Percentiles rank a stretch among this genome's conserved stretches.
Conservation (phyloP, 2,113 vertebrate species). For the Mus pahari region DNA sequence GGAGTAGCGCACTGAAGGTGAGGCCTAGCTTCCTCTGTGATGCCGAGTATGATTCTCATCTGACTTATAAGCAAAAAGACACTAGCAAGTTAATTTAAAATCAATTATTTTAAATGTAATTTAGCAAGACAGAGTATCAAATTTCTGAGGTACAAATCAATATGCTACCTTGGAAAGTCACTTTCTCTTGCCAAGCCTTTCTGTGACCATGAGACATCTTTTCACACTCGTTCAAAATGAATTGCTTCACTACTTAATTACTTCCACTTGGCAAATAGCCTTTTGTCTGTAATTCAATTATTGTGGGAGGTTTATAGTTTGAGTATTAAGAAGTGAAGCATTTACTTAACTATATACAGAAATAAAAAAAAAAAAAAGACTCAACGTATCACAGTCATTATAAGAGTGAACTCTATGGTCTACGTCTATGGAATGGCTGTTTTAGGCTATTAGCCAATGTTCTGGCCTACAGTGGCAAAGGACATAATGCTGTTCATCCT, state of each 20-base stretch:
- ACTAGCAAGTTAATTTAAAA: constrained; percentile 59
- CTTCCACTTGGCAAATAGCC: constrained; percentile 44
- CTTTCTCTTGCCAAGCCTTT: constrained; percentile 62
- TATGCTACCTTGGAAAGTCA: constrained; percentile 61
- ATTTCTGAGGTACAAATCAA: constrained; percentile 55
- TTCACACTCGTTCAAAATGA: constrained; percentile 74
- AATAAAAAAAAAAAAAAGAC: constrained; percentile 66
- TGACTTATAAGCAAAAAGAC: constrained; percentile 60
- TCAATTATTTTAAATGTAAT: constrained; percentile 64
- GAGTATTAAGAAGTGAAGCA: constrained; percentile 67
- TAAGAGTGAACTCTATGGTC: constrained; percentile 22
- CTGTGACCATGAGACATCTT: constrained; percentile 55
- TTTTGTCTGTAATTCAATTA: constrained; percentile 70
- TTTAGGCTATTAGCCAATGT: neutral
- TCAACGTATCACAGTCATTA: constrained; percentile 20
- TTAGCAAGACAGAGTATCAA: constrained; percentile 52
- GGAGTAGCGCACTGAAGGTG: neutral
- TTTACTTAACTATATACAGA: constrained; percentile 45
- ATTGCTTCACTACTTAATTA: constrained; percentile 71
- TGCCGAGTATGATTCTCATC: constrained; percentile 27
- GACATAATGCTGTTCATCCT: neutral
- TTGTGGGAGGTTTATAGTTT: constrained; percentile 32
- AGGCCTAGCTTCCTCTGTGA: neutral
- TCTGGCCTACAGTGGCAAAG: neutral
- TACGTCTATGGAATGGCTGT: neutral